phyloP scores from a whole-genome alignment of 2,797 vertebrate genomes.

The Phataginus tetradactyla region DNA sequence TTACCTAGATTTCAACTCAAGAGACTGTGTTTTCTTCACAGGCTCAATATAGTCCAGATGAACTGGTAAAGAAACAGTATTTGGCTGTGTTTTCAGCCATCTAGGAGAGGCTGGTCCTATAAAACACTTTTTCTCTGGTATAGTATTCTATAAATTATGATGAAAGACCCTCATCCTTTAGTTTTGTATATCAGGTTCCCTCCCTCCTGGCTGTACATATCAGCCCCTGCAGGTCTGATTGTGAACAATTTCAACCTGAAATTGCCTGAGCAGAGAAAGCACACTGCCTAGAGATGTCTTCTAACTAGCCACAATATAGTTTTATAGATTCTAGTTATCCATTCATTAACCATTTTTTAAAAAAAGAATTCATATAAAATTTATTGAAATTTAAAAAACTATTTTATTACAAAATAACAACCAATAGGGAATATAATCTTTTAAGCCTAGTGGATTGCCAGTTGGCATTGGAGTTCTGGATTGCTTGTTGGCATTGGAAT shows the following conservation, averaged over 20 bases:
- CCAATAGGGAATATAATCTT: not conserved
- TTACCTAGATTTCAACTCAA: conserved; percentile 3
- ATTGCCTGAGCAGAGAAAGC: not conserved
- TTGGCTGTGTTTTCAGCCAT: not conserved
- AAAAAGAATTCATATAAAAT: not conserved
- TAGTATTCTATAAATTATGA: not conserved
- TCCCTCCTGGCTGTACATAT: not conserved
- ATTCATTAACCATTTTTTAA: not conserved
- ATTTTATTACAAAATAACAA: conserved; percentile 31
- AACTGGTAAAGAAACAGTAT: not conserved
- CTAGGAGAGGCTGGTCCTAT: not conserved
- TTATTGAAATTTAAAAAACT: not conserved
- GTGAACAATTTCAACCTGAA: not conserved
- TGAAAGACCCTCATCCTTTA: not conserved
- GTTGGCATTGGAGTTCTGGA: not conserved
- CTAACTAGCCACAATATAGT: not conserved
- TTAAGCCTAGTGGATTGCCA: not conserved
- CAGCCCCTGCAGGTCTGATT: not conserved
- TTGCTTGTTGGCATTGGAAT: not conserved
- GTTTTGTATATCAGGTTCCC: not conserved
- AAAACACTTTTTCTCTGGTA: not conserved
- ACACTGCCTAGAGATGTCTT: not conserved
- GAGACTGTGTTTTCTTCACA: not conserved
- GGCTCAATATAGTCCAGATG: not conserved
- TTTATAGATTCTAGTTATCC: not conserved